Percentiles rank a stretch among this genome's conserved stretches.
phyloP scores from a whole-genome alignment of 2,797 vertebrate genomes.

The Margarornis squamiger region DNA sequence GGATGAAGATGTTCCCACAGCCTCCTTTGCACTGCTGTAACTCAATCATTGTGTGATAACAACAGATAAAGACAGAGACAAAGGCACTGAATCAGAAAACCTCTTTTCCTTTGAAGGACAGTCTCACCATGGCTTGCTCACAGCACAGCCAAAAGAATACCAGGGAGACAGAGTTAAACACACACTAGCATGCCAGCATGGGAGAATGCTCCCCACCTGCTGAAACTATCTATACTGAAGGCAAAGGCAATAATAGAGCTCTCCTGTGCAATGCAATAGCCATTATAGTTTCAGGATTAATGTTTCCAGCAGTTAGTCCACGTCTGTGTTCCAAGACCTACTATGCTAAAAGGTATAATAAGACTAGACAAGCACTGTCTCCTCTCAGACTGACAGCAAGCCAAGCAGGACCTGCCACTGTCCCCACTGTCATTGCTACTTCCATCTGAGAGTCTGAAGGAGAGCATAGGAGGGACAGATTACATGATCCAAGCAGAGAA shows the following conservation, averaged over 20 bases:
- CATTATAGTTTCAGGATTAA: background rate
- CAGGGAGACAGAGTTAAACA: background rate
- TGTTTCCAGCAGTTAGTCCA: background rate
- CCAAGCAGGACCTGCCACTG: background rate
- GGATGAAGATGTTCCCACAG: slow-evolving; percentile 74
- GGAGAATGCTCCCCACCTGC: background rate
- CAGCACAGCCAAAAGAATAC: background rate
- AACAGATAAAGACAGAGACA: slow-evolving; percentile 63
- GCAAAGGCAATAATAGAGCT: background rate
- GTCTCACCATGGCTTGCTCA: background rate
- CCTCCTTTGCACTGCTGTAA: slow-evolving; percentile 73
- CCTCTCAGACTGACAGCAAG: accelerated
- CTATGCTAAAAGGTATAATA: background rate
- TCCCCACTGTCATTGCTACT: background rate
- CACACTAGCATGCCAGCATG: background rate
- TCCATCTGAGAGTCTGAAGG: background rate
- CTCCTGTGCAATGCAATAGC: background rate
- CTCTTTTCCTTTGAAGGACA: background rate
- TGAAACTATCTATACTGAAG: background rate
- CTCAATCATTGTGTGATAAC: slow-evolving; percentile 76
- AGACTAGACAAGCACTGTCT: background rate
- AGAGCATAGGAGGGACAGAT: background rate
- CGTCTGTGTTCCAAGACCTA: background rate
- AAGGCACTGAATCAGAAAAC: background rate
- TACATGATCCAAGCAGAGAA: background rate